Evolutionary conservation across 2,797 vertebrate genomes (phyloP), one percentile per base, ranked within the genome.

Genomic region (Acanthiza pusilla): DNA sequence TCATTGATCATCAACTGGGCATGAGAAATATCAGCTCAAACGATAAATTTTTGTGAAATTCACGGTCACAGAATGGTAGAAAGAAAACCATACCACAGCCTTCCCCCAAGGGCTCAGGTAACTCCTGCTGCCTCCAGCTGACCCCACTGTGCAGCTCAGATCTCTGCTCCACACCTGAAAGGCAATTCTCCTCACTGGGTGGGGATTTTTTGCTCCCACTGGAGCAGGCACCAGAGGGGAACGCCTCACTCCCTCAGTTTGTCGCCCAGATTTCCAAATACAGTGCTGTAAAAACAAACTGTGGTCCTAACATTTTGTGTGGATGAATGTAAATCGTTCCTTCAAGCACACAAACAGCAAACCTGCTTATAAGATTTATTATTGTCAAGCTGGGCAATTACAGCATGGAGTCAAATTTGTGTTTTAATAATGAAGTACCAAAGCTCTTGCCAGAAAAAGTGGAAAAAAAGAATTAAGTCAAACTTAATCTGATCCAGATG

Each of bases 401-500:
- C 67, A 93, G 89, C 77, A 50, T 6, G 40, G 73, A 95, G 80
- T 86, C 82, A 76, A 73, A 70, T 76, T 82, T 92, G 88, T 71
- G 73, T 91, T 95, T 95, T 94, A 91, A 93, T 82, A 91, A 88
- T 73, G 80, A 85, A 93, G 63, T 47, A 86, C 87, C 81, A 62
- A 93, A 85, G 78, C 45, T 78, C 43, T 72, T 70, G 74, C 83
- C 66, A 93, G 88, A 93, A 71, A 77, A 40, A 55, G 40, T 36
- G 27, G 16, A 54, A 62, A n/a, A 36, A 68, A 71, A 58, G 32
- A 94, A 93, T 88, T 47, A 91, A 94, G 76, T 86, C 76, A 70
- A 79, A 82, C 45, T 86, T 94, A 88, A 96, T 96, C 76, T 86
- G 71, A 94, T 88, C 79, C 92, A 96, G 88, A 95, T 93, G 94